Conservation (phyloP, 2,797 vertebrate species). For the Cyprinella venusta region DNA sequence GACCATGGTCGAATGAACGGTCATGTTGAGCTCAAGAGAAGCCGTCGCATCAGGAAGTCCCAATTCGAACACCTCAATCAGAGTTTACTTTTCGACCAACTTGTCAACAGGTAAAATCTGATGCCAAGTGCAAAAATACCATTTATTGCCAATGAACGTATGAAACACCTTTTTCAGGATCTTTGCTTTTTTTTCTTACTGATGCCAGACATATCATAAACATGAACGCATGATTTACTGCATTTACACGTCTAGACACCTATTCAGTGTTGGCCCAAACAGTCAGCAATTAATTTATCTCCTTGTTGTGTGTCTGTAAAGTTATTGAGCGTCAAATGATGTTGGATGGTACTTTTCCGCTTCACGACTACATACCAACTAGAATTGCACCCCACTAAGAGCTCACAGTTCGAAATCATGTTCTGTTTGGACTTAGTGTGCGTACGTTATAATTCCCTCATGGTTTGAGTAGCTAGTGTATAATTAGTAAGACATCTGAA, state of each 20-base stretch:
- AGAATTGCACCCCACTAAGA: neutral
- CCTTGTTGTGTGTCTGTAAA: neutral
- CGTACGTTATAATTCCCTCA: neutral
- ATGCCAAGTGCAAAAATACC: neutral
- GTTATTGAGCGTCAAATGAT: neutral
- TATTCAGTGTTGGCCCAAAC: neutral
- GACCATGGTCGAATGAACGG: constrained; percentile 95
- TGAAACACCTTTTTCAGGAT: neutral
- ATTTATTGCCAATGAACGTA: neutral
- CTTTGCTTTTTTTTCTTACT: neutral
- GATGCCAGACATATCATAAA: neutral
- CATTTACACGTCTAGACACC: neutral
- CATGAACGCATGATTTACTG: neutral
- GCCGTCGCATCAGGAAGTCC: constrained; percentile 94
- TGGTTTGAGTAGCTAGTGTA: constrained; percentile 15
- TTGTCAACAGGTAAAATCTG: constrained; percentile 93
- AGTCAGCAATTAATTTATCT: neutral
- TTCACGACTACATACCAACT: neutral
- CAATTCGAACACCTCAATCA: constrained; percentile 98
- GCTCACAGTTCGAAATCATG: neutral
- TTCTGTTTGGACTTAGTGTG: constrained; percentile 1
- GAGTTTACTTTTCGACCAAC: constrained; percentile 97
- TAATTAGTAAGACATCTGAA: constrained; percentile 13
- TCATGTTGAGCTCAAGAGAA: constrained; percentile 94
- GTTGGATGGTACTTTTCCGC: neutral